phyloP scores from a whole-genome alignment of 2,113 vertebrate species.

The Misgurnus mizolepis region DNA sequence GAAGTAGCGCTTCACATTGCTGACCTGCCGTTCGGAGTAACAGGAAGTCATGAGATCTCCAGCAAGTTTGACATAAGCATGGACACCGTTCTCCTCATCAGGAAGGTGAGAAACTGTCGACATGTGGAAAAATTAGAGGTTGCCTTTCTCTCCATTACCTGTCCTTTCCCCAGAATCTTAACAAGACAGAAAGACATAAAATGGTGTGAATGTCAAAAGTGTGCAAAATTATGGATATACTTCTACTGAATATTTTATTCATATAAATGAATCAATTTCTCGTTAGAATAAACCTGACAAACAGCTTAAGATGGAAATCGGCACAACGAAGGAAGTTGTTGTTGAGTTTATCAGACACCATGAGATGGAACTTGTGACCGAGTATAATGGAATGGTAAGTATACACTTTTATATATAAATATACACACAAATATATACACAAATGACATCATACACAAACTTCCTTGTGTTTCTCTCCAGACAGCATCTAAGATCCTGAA shows the following conservation, averaged over 20 bases:
- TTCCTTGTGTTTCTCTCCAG: slow-evolving; percentile 65
- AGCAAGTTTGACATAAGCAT: slow-evolving; percentile 69
- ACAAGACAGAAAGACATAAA: neutral
- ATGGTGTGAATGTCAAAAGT: neutral
- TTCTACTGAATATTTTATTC: neutral
- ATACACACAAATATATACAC: slow-evolving; percentile 9
- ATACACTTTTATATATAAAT: neutral
- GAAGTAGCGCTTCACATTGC: slow-evolving; percentile 79
- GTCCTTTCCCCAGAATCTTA: neutral
- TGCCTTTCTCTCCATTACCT: neutral
- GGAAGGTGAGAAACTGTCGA: slow-evolving; percentile 73
- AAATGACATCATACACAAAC: neutral
- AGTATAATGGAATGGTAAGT: slow-evolving; percentile 76
- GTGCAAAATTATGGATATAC: too few species aligned
- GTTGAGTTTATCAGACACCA: slow-evolving; percentile 71
- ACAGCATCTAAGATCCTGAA: slow-evolving; percentile 84
- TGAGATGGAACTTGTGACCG: slow-evolving; percentile 76
- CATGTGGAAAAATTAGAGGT: too few species aligned
- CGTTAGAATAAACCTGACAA: slow-evolving; percentile 63
- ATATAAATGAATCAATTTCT: neutral
- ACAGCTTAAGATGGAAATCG: slow-evolving; percentile 66
- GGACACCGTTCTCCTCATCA: slow-evolving; percentile 80
- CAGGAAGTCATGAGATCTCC: slow-evolving; percentile 65
- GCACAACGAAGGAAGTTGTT: slow-evolving; percentile 65
- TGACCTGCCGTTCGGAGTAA: slow-evolving; percentile 80